Evolutionary conservation across 2,113 vertebrate species (phyloP).

Genomic region (Neoarius graeffei): DNA sequence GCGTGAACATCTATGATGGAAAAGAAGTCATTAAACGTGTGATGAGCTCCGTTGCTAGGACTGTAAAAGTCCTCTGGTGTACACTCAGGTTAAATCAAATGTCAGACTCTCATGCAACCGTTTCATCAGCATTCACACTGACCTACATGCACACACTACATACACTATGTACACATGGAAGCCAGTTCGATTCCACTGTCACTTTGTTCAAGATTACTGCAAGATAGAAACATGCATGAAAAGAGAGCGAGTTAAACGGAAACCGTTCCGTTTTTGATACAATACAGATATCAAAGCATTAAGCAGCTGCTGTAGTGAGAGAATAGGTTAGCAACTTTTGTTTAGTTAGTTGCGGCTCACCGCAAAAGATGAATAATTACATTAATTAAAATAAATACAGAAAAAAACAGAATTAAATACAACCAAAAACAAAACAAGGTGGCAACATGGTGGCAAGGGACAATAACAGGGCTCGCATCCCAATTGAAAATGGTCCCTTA

Average conservation of each 20-base stretch:
- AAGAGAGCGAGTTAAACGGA: neutral
- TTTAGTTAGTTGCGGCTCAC: too few species aligned
- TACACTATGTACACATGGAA: neutral
- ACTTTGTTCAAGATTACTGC: neutral
- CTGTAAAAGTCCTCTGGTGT: neutral
- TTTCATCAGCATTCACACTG: conserved; percentile 10
- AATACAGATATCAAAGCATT: too few species aligned
- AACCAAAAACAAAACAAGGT: too few species aligned
- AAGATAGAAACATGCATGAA: neutral
- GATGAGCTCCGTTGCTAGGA: neutral
- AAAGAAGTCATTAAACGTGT: conserved; percentile 10
- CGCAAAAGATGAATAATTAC: too few species aligned
- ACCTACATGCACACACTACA: neutral
- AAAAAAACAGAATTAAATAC: too few species aligned
- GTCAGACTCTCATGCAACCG: neutral
- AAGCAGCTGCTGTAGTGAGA: too few species aligned
- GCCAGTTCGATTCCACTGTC: neutral
- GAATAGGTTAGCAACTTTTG: too few species aligned
- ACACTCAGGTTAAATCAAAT: neutral
- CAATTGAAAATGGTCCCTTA: too few species aligned
- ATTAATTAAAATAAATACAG: too few species aligned
- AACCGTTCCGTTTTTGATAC: neutral
- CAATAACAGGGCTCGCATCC: too few species aligned
- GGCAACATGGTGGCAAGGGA: too few species aligned
- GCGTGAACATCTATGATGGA: conserved; percentile 20